Conservation (phyloP, 2,797 vertebrate genomes). For the Dermochelys coriacea region DNA sequence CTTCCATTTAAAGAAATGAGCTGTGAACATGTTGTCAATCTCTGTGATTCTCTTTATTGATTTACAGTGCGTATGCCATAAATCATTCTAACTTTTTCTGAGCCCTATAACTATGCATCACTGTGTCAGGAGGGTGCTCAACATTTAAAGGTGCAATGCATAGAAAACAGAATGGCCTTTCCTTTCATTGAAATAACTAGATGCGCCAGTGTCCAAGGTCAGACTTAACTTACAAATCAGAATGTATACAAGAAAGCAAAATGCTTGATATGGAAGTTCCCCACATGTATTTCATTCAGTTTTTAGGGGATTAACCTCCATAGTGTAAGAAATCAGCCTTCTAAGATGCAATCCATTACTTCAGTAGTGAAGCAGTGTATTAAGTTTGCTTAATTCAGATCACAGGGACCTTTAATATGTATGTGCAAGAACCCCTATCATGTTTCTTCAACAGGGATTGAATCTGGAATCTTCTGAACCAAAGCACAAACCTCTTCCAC, state of each 20-base stretch:
- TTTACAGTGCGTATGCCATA: slow-evolving; percentile 68
- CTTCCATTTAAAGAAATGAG: slow-evolving; percentile 74
- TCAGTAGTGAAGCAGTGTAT: neutral
- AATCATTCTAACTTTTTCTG: slow-evolving; percentile 71
- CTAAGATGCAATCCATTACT: neutral
- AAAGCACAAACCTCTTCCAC: neutral
- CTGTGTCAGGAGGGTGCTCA: slow-evolving; percentile 56
- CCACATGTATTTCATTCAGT: neutral
- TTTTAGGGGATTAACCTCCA: neutral
- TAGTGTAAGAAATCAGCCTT: neutral
- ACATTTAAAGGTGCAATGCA: slow-evolving; percentile 11
- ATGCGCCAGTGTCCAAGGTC: neutral
- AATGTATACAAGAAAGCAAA: neutral
- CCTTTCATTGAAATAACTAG: neutral
- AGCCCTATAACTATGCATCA: slow-evolving; percentile 70
- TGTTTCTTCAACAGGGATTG: neutral
- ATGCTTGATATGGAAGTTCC: slow-evolving; percentile 17
- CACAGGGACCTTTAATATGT: neutral
- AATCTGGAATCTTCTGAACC: neutral
- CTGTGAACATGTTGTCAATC: slow-evolving; percentile 69
- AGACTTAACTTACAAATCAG: neutral
- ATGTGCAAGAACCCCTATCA: neutral
- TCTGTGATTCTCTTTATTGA: slow-evolving; percentile 74
- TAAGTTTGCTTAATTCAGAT: neutral
- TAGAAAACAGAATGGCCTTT: slow-evolving; percentile 12